Evolutionary conservation across 2,888 invertebrate species (phyloP).

Genomic region (Melipona beecheii): DNA sequence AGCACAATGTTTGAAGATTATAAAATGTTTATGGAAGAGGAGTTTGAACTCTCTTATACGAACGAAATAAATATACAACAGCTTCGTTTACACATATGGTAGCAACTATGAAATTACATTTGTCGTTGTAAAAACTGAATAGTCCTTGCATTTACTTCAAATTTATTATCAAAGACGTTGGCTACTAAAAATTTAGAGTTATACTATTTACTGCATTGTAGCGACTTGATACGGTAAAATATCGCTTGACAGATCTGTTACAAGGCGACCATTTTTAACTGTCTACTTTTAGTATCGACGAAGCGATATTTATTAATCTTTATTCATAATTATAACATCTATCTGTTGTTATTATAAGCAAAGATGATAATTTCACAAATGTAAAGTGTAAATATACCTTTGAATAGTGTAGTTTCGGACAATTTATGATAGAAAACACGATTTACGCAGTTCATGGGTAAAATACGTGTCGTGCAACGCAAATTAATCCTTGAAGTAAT

Average conservation of each 20-base stretch:
- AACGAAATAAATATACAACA: slow-evolving; percentile 50
- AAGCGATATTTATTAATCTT: slow-evolving; percentile 49
- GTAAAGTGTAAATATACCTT: slow-evolving; percentile 70
- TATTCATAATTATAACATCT: slow-evolving; percentile 39
- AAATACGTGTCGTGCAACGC: slow-evolving; percentile 78
- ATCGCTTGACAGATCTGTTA: slow-evolving; percentile 76
- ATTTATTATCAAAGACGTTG: slow-evolving; percentile 66
- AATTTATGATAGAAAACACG: slow-evolving; percentile 69
- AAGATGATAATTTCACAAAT: slow-evolving; percentile 13
- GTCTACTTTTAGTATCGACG: slow-evolving; percentile 56
- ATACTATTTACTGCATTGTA: slow-evolving; percentile 66
- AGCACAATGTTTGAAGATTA: slow-evolving; percentile 25
- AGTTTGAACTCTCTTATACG: slow-evolving; percentile 72
- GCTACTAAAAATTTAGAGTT: slow-evolving; percentile 69
- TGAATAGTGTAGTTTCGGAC: slow-evolving; percentile 50
- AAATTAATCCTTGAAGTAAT: slow-evolving; percentile 71
- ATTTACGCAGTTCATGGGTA: slow-evolving; percentile 78
- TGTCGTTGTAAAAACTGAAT: background rate
- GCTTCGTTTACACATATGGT: slow-evolving; percentile 71
- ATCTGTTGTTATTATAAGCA: slow-evolving; percentile 47
- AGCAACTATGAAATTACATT: slow-evolving; percentile 39
- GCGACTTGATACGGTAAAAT: slow-evolving; percentile 62
- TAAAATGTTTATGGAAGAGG: slow-evolving; percentile 65
- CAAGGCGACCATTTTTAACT: slow-evolving; percentile 77
- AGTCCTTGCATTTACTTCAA: slow-evolving; percentile 64